Base-by-base conservation (phyloP, 2,888 invertebrate species). In the Allophyes oxyacanthae region DNA sequence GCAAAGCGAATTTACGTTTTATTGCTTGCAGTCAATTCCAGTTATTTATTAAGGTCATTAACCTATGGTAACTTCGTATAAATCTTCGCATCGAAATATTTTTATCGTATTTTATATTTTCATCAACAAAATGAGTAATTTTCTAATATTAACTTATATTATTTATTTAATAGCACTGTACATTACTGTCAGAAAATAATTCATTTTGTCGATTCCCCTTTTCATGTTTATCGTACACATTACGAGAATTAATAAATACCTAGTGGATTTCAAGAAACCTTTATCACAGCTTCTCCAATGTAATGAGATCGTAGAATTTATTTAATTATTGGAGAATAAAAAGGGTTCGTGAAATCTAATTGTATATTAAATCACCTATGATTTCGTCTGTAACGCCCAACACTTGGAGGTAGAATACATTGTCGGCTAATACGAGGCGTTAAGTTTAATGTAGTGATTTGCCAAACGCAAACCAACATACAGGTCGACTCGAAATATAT, bases 11-110 rank as follows among this genome's bases (percentile, higher is more conserved):
- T 54, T 54, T 46, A 76, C 76, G 77, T 76, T 78, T 79, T 85
- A 86, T 86, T 87, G 84, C 86, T 86, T 80, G 80, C 80, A 82
- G 81, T 88, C 86, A 87, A 87, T 85, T 88, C 83, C 84, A 76
- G 78, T 72, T 54, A 72, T 67, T 62, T 66, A 66, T 65, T 60
- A 54, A 72, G 57, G 71, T 65, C 48, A 63, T 72, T 71, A 75
- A 60, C 60, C 71, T 71, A 76, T 64, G 78, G 81, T 80, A 83
- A 82, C 78, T 69, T 75, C 64, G 61, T 68, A 66, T 48, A 69
- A 69, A 57, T 64, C 74, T 59, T 66, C 62, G 38, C 15, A 32
- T 56, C 40, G 38, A 56, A 57, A 58, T 60, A 32, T 42, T 70
- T 67, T 62, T 63, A 42, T 64, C 42, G 32, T 69, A 44, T 64